phyloP scores from a whole-genome alignment of 1,140 invertebrate genomes.

The Theocolax elegans region DNA sequence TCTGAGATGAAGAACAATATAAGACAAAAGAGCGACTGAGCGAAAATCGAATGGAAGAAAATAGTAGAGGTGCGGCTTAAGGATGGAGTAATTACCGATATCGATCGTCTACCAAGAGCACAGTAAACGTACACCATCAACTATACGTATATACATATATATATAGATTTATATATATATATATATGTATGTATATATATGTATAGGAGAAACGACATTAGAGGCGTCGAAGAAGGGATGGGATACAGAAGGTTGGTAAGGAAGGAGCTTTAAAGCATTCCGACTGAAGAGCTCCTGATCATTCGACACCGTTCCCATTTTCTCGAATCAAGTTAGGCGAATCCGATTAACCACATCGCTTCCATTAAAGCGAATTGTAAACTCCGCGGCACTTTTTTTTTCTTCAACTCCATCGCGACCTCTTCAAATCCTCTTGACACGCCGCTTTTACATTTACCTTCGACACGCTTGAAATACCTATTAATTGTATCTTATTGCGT shows the following conservation, averaged over 20 bases:
- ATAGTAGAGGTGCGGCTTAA: not conserved
- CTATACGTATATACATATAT: too few relatives aligned
- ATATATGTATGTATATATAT: too few relatives aligned
- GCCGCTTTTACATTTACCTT: not conserved
- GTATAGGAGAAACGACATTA: too few relatives aligned
- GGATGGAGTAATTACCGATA: constrained; percentile 11
- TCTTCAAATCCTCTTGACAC: not conserved
- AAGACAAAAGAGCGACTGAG: too few relatives aligned
- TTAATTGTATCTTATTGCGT: too few relatives aligned
- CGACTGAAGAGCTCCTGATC: constrained; percentile 22
- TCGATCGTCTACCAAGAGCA: not conserved
- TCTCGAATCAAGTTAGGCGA: constrained; percentile 12
- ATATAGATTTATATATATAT: too few relatives aligned
- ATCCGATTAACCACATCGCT: constrained; percentile 31
- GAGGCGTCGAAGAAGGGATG: too few relatives aligned
- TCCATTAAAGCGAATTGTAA: constrained; percentile 25
- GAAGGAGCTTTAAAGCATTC: not conserved
- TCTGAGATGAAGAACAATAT: too few relatives aligned
- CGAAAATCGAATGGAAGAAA: not conserved
- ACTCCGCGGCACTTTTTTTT: constrained; percentile 27
- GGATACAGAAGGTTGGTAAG: too few relatives aligned
- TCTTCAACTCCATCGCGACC: not conserved
- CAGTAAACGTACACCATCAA: not conserved
- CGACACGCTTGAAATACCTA: not conserved
- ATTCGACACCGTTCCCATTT: constrained; percentile 24